phyloP scores from a whole-genome alignment of 2,113 vertebrate genomes.

The Monopterus albus region DNA sequence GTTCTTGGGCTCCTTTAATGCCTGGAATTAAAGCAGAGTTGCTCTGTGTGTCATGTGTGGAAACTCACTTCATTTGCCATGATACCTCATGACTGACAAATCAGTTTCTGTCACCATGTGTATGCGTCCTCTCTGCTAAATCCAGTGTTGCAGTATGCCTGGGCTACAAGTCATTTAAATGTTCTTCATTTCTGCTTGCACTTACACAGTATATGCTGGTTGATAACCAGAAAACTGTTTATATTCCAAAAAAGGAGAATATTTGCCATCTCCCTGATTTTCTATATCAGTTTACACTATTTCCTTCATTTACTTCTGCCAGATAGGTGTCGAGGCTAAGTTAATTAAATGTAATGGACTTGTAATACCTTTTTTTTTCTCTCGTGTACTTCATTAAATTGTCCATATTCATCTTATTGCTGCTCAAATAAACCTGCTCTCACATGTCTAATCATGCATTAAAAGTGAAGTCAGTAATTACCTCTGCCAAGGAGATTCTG shows the following conservation, averaged over 20 bases:
- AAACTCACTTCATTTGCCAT: conserved; percentile 31
- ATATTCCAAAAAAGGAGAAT: conserved; percentile 43
- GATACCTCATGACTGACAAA: conserved; percentile 51
- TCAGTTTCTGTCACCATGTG: conserved; percentile 43
- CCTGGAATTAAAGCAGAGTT: conserved; percentile 40
- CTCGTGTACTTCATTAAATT: conserved; percentile 12
- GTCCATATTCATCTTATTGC: conserved; percentile 31
- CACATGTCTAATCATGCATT: not conserved
- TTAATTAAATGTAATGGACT: conserved; percentile 39
- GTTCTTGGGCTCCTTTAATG: conserved; percentile 39
- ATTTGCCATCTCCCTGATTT: conserved; percentile 53
- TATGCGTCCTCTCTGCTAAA: conserved; percentile 39
- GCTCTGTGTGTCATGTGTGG: conserved; percentile 51
- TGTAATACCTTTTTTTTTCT: conserved; percentile 33
- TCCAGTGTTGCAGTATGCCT: conserved; percentile 20
- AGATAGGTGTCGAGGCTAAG: conserved; percentile 40
- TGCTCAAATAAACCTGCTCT: conserved; percentile 15
- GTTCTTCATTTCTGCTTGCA: conserved; percentile 37
- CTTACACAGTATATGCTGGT: conserved; percentile 12
- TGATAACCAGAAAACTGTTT: conserved; percentile 31
- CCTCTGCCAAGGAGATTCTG: no score
- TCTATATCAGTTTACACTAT: conserved; percentile 66
- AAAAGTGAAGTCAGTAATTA: conserved; percentile 4
- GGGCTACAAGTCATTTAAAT: conserved; percentile 51
- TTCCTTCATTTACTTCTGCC: conserved; percentile 68